phyloP scores from a whole-genome alignment of 2,888 invertebrate species.

The Amphipyra tragopoginis region DNA sequence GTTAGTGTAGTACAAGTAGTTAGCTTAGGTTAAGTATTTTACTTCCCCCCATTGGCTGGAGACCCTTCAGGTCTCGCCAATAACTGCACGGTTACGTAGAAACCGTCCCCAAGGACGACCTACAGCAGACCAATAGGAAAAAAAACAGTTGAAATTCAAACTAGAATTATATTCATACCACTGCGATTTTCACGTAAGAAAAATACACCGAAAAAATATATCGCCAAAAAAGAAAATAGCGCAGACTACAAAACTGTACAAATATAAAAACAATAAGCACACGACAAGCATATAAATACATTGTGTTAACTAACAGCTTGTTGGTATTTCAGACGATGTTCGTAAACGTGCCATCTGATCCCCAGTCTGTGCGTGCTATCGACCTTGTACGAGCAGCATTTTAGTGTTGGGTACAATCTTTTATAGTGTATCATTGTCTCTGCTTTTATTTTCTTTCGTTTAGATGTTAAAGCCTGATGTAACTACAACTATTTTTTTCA shows the following conservation, averaged over 20 bases:
- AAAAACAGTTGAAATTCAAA: neutral
- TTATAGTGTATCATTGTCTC: constrained; percentile 39
- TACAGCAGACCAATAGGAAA: too few species aligned
- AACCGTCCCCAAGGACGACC: too few species aligned
- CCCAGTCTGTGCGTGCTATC: constrained; percentile 40
- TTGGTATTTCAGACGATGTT: constrained; percentile 58
- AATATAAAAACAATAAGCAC: constrained; percentile 35
- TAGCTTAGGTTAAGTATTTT: neutral
- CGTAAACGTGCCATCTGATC: constrained; percentile 54
- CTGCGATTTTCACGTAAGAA: constrained; percentile 4
- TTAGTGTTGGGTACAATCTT: constrained; percentile 40
- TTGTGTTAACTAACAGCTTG: constrained; percentile 52
- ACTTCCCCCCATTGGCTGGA: too few species aligned
- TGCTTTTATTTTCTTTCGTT: constrained; percentile 34
- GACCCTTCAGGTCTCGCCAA: too few species aligned
- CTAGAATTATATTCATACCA: neutral
- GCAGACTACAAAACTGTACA: too few species aligned
- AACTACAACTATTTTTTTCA: neutral
- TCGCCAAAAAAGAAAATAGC: too few species aligned
- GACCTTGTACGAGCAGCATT: constrained; percentile 39
- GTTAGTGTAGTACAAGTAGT: too few species aligned
- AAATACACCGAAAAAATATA: constrained; percentile 7
- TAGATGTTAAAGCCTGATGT: neutral
- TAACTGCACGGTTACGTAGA: too few species aligned
- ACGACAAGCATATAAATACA: constrained; percentile 52